Evolutionary conservation across 1,140 invertebrate species (phyloP), one percentile per base, ranked within the genome.

Genomic region (Anoplolepis gracilipes): DNA sequence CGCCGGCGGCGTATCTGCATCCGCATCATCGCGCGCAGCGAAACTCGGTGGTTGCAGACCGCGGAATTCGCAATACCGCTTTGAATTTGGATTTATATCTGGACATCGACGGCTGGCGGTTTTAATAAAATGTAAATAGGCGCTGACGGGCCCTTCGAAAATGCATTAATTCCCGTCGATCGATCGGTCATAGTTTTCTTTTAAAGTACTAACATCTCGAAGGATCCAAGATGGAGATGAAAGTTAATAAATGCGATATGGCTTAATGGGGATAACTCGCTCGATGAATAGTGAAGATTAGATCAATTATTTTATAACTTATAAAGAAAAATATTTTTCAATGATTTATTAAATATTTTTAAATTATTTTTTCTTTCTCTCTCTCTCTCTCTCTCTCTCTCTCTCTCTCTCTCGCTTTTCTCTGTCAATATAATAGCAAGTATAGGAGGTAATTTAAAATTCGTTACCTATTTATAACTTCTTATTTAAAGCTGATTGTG

Each of bases 51-150:
- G 22, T 22, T n/a, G 64, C 87, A 59, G 55, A 70, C 70, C 73
- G 30, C 65, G 57, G 59, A 25, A 87, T 87, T 86, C 84, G 88
- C 78, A 84, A 88, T 90, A 88, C 87, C 84, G 89, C 78, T 53
- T 79, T 46, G 46, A n/a, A 84, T 86, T 85, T 49, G 55, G 89
- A 90, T 88, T 88, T 90, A 90, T 90, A 62, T 76, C 46, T 79
- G 39, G 33, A 73, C 88, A 85, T 76, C 86, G 82, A 84, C 65
- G 49, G 61, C 77, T 70, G 86, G 88, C 73, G 76, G 70, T 87
- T 90, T 90, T 90, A 90, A 90, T 90, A 90, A 90, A 90, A 90
- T 90, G 89, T 90, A 90, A 90, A 90, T 90, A 90, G 65, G 88
- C 49, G 72, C 22, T 75, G 46, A 57, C 72, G 82, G 79, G 61